These are phyloP conservation scores for Nebria salina DNA, from an alignment of 2,888 invertebrate species.

Conservation along the genomic window DNA sequence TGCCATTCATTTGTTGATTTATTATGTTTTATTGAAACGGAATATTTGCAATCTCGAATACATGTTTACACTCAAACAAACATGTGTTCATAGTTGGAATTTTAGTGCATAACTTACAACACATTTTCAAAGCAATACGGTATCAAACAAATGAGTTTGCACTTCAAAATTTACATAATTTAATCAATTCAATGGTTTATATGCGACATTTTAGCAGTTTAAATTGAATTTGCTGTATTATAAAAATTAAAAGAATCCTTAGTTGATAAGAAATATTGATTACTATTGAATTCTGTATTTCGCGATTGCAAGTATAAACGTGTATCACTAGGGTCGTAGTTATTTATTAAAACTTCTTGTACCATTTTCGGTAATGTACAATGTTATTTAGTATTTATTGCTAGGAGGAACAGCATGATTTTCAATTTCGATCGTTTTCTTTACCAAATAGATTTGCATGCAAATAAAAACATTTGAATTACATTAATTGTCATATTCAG, in stretches of 20 bases:
- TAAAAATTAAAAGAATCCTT: no score
- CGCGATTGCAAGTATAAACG: neutral
- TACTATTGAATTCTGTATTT: neutral
- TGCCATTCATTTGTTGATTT: neutral
- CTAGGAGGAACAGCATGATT: constrained; percentile 35
- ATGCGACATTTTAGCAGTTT: no score
- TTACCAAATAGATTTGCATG: constrained; percentile 19
- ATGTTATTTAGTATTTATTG: constrained; percentile 49
- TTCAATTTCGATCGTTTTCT: constrained; percentile 32
- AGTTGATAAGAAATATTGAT: no score
- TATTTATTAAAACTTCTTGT: constrained; percentile 39
- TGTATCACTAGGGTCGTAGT: constrained; percentile 18
- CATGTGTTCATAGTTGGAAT: no score
- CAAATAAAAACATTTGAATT: neutral
- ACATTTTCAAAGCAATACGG: no score
- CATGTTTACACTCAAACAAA: neutral
- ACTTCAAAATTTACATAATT: no score
- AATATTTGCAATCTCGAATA: neutral
- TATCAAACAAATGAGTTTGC: no score
- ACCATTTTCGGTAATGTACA: constrained; percentile 43
- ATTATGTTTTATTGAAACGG: neutral
- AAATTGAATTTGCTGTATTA: no score
- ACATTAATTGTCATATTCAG: neutral
- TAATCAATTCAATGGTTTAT: no score
- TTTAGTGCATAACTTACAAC: no score